Evolutionary conservation across 2,888 invertebrate species (phyloP), one percentile per base, ranked within the genome.

Genomic region (Ryuthela nishihirai): DNA sequence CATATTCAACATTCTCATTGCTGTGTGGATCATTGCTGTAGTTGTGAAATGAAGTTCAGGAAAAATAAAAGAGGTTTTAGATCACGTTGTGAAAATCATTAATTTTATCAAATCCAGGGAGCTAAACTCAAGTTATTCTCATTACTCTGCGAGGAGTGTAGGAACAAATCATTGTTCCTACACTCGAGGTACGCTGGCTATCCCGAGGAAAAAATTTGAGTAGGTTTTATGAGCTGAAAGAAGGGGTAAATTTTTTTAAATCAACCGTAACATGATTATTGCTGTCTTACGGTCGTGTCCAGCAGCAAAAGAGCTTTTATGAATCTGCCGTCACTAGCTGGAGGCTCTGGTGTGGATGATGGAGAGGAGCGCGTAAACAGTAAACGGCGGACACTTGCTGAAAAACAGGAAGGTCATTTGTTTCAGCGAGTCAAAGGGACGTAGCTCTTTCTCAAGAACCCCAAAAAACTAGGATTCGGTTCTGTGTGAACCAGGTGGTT

Each of bases 1-100:
- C 39, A 39, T 21, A 39, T 39, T 39, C 4, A 39, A 39, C 9
- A 39, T 39, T 39, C 21, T 9, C 39, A 39, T 20, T 39, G 18
- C 18, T 39, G 39, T 39, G 17, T 3, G n/a, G 17, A 39, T 39
- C 3, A 4, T 10, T 18, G 18, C 18, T 12, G 18, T 4, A 17
- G n/a, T 12, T 12, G 12, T 12, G 21, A 4, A 21, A 39, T 4
- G 20, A 4, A 18, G 4, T 18, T 39, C 4, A 15, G 12, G 20
- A 6, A 39, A 21, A 17, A 10, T 17, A 18, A 17, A 39, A 39
- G 10, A 39, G 4, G 20, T 5, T 4, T 20, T 20, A 12, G 24
- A 39, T 39, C 12, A 39, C 12, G 5, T 18, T 12, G 21, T 39
- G 7, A n/a, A 21, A 17, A 20, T 20, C 4, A 39, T 39, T 4